These are phyloP conservation scores for Eurytoma californica DNA, from an alignment of 2,888 invertebrate species.

Conservation along the genomic window DNA sequence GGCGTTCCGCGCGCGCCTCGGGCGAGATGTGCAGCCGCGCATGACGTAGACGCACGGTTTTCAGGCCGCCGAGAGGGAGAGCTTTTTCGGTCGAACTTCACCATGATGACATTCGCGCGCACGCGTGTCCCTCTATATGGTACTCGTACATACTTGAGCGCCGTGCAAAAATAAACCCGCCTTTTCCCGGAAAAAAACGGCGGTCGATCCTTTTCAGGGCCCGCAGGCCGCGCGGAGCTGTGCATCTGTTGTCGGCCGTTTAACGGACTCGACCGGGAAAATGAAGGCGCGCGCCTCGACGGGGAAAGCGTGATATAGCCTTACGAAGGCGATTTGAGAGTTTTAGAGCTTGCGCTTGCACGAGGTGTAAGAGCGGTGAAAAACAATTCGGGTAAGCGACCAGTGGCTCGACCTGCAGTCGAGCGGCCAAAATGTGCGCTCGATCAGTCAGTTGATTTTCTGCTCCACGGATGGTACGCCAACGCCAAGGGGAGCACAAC, in stretches of 20 bases:
- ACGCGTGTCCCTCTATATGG: background rate
- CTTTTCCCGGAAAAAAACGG: background rate
- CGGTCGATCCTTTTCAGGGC: background rate
- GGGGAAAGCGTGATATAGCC: background rate
- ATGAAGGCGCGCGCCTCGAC: background rate
- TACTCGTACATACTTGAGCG: background rate
- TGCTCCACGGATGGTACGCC: background rate
- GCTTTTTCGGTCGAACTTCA: slow-evolving; percentile 35
- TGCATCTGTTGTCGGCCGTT: background rate
- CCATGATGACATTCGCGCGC: background rate
- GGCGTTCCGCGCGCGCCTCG: background rate
- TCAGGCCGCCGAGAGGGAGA: background rate
- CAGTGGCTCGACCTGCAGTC: slow-evolving; percentile 26
- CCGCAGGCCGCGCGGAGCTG: too few relatives aligned
- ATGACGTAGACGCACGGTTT: background rate
- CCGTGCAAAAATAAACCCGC: slow-evolving; percentile 1
- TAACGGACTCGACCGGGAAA: too few relatives aligned
- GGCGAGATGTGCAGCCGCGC: background rate
- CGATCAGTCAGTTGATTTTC: background rate
- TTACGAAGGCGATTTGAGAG: background rate
- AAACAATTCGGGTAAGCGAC: background rate
- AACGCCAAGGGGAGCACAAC: background rate
- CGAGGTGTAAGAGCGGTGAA: background rate
- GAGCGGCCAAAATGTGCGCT: background rate
- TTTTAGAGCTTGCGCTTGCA: background rate